Evolutionary conservation across 2,113 vertebrate species (phyloP), one percentile per base, ranked within the genome.

Genomic region (Murina feae): DNA sequence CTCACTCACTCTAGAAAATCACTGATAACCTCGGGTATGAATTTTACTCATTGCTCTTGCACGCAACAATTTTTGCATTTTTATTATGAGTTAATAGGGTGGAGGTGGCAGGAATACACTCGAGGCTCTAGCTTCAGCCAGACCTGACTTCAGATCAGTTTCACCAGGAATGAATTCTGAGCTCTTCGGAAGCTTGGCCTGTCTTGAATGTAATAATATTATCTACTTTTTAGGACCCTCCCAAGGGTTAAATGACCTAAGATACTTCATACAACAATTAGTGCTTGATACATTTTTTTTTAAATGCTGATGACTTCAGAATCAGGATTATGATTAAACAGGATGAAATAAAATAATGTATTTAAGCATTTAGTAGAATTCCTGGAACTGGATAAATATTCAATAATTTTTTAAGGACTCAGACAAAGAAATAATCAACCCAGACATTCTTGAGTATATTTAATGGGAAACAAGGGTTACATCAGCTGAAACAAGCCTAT

Each of bases 341-440:
- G 2, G 44, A 80, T 47, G 44, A 89, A 92, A 88, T 93, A 89
- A 91, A 88, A 88, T 84, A 78, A 82, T 68, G 30, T 44, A 69
- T 78, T 92, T 74, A 93, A 82, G 93, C 37, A 49, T 58, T 65
- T 79, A 89, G 84, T 18, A 74, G 80, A 89, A 92, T 91, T 95
- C 81, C 71, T 91, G 79, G 96, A 94, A 94, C 86, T 93, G 79
- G 86, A 86, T 89, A 94, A 94, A 89, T 80, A 89, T 63, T 89
- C 89, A 94, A 69, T 86, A 63, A 72, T 30, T 72, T 97, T 49
- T 91, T 39, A 71, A 84, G 60, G 75, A 58, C 16, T 60, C 44
- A 17, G 85, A 96, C 95, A 91, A 93, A 89, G 84, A 96, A 91
- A 93, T 68, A 93, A 86, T 95, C 94, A 89, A 93, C 91, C 58